A percentile compares a stretch with the other conserved stretches of the same genome.
Evolutionary conservation across 1,140 invertebrate species (phyloP).

Genomic region (Solenopsis fugax): DNA sequence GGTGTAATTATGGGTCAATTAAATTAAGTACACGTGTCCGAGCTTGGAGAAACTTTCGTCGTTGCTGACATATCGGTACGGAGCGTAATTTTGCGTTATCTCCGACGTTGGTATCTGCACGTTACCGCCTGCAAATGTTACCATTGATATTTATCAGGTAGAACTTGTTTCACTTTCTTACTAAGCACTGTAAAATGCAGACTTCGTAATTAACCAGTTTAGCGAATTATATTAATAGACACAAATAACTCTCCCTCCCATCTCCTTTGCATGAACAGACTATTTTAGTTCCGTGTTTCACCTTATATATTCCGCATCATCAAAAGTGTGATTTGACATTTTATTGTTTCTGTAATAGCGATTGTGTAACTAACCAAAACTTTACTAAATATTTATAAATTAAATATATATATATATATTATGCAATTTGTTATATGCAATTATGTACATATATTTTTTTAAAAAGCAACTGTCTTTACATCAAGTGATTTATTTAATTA

Average conservation of each 20-base stretch:
- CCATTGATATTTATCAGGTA: slow-evolving; percentile 2
- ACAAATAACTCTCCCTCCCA: neutral
- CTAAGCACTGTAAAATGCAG: neutral
- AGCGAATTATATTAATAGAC: slow-evolving; percentile 24
- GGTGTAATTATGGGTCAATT: slow-evolving; percentile 60
- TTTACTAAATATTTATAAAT: neutral
- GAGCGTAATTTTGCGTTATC: slow-evolving; percentile 33
- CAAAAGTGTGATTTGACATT: neutral
- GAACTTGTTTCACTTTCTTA: slow-evolving; percentile 45
- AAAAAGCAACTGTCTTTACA: no score
- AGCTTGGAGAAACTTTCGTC: slow-evolving; percentile 42
- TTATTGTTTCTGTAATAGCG: neutral
- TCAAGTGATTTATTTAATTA: no score
- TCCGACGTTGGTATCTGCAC: neutral
- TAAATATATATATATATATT: neutral
- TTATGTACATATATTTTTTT: no score
- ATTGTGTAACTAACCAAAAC: neutral
- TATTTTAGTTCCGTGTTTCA: neutral
- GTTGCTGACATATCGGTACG: slow-evolving; percentile 42
- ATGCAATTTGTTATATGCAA: neutral
- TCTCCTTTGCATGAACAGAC: neutral
- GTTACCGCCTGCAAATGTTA: slow-evolving; percentile 49
- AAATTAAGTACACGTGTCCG: slow-evolving; percentile 63
- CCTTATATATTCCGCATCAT: neutral
- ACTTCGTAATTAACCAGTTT: slow-evolving; percentile 20